A percentile compares a stretch with the other conserved stretches of the same genome.
Conservation (phyloP, 2,113 vertebrate species). For the Bostrychus sinensis region DNA sequence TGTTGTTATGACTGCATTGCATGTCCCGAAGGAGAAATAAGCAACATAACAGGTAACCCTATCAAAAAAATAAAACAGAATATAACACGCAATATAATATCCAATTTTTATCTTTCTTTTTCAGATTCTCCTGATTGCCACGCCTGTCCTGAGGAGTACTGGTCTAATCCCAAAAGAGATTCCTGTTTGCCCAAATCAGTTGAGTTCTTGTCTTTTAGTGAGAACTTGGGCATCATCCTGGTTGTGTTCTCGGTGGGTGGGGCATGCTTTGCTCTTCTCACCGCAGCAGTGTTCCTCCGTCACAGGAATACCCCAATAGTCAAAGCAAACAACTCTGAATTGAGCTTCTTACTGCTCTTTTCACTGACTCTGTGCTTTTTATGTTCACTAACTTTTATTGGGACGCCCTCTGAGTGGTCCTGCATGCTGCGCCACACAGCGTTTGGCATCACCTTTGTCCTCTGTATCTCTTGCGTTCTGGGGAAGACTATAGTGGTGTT, state of each 20-base stretch:
- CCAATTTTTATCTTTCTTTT: neutral
- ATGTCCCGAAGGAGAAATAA: constrained; percentile 79
- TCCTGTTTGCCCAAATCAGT: constrained; percentile 65
- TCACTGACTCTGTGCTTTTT: constrained; percentile 64
- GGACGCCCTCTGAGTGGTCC: constrained; percentile 58
- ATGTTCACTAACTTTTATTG: constrained; percentile 64
- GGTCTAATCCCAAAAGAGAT: constrained; percentile 62
- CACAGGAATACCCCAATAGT: constrained; percentile 69
- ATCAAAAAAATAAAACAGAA: neutral
- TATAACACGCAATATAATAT: neutral
- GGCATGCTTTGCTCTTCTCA: constrained; percentile 50
- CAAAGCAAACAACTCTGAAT: constrained; percentile 74
- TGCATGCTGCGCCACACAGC: constrained; percentile 58
- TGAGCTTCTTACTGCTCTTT: constrained; percentile 70
- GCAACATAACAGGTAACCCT: constrained; percentile 73
- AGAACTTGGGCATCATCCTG: constrained; percentile 66
- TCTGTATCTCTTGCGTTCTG: constrained; percentile 9
- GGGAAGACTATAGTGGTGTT: constrained; percentile 10
- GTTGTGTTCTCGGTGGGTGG: constrained; percentile 63
- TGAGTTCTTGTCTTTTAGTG: constrained; percentile 71
- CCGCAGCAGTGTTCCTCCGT: constrained; percentile 58
- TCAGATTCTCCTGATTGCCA: constrained; percentile 71
- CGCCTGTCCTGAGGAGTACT: constrained; percentile 60
- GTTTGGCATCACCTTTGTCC: constrained; percentile 4
- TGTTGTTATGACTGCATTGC: constrained; percentile 74